Evolutionary conservation across 2,113 vertebrate genomes (phyloP).

Genomic region (Pungitius pungitius): DNA sequence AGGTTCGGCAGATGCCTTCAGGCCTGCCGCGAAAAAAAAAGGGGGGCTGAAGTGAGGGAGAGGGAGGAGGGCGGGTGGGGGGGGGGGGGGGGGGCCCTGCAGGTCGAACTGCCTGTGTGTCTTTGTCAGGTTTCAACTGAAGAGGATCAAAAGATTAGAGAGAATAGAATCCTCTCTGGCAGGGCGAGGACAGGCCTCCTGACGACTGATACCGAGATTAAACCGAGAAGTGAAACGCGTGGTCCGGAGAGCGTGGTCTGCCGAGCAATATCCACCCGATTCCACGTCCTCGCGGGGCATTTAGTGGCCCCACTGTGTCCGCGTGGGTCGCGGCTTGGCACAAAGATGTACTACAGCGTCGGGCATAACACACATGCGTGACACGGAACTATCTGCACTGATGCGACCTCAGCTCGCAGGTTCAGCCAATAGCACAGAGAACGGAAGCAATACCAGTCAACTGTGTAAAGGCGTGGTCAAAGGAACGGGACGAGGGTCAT

Average conservation of each 20-base stretch:
- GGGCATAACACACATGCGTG: too few species aligned
- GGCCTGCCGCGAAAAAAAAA: slow-evolving; percentile 28
- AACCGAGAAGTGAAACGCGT: slow-evolving; percentile 40
- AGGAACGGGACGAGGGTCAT: background rate
- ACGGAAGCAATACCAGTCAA: background rate
- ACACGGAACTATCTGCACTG: background rate
- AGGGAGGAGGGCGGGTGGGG: background rate
- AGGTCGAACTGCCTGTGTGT: slow-evolving; percentile 36
- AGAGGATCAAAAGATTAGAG: slow-evolving; percentile 76
- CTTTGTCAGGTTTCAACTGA: slow-evolving; percentile 64
- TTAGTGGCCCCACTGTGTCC: background rate
- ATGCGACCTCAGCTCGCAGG: background rate
- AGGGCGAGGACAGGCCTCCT: slow-evolving; percentile 43
- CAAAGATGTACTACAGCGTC: background rate
- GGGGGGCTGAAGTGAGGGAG: background rate
- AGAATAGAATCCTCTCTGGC: slow-evolving; percentile 50
- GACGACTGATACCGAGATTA: slow-evolving; percentile 60
- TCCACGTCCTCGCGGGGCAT: background rate
- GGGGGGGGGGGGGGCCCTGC: slow-evolving; percentile 11
- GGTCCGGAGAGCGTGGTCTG: slow-evolving; percentile 10
- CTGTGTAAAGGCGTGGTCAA: background rate
- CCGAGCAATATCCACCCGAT: background rate
- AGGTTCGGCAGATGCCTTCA: slow-evolving; percentile 51
- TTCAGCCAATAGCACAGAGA: background rate
- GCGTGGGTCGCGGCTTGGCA: background rate